A percentile compares a stretch with the other conserved stretches of the same genome.
These are phyloP conservation scores for Heliconius congener DNA, from an alignment of 1,140 invertebrate genomes.

Conservation along the genomic window DNA sequence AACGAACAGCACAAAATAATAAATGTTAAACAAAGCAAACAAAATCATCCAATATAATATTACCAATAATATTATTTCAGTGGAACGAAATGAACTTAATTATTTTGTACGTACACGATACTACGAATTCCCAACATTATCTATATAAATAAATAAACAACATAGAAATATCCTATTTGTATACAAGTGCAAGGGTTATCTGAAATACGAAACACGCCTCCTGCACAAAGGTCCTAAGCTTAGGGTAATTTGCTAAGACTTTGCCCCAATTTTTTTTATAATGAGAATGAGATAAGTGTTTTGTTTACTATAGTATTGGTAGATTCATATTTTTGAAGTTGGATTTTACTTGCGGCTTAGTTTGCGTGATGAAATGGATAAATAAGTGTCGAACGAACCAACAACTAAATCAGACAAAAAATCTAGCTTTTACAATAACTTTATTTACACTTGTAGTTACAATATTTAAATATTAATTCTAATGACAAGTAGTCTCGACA, in stretches of 20 bases:
- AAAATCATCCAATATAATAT: neutral
- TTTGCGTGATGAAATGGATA: too few relatives aligned
- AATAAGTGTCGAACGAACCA: too few relatives aligned
- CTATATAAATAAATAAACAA: neutral
- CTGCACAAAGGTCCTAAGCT: conserved; percentile 32
- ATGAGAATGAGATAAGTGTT: conserved; percentile 42
- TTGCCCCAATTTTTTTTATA: conserved; percentile 26
- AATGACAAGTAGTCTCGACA: too few relatives aligned
- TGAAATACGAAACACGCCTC: conserved; percentile 36
- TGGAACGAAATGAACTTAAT: neutral
- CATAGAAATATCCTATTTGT: conserved; percentile 15
- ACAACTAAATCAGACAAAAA: too few relatives aligned
- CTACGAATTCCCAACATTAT: neutral
- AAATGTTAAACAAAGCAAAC: neutral
- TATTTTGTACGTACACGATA: neutral
- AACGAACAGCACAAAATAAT: neutral
- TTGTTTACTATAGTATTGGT: conserved; percentile 18
- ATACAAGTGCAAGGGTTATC: conserved; percentile 24
- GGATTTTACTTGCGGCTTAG: too few relatives aligned
- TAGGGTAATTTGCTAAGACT: conserved; percentile 29
- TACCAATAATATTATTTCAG: neutral
- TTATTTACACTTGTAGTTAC: too few relatives aligned
- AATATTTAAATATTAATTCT: too few relatives aligned
- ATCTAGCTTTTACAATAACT: too few relatives aligned
- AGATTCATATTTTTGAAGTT: too few relatives aligned